Evolutionary conservation across 2,888 invertebrate genomes (phyloP).

Genomic region (Trissoscelio sp.): DNA sequence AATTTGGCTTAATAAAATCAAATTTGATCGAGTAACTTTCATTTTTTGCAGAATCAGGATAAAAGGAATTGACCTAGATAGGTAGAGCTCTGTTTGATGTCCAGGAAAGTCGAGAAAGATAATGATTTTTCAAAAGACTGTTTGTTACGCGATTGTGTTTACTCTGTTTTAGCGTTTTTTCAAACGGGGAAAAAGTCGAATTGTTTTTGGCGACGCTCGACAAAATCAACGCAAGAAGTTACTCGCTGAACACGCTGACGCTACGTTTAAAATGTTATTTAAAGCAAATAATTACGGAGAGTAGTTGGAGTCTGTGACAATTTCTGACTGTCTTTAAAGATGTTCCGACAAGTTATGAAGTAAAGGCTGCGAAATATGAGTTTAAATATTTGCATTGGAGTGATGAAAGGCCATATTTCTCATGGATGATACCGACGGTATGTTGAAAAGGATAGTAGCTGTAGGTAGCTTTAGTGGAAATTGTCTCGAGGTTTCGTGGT

Average conservation of each 20-base stretch:
- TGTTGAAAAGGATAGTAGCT: constrained; percentile 55
- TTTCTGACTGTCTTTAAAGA: constrained; percentile 19
- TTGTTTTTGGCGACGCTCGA: not conserved
- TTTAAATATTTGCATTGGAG: constrained; percentile 66
- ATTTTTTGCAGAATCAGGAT: constrained; percentile 23
- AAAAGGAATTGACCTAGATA: constrained; percentile 32
- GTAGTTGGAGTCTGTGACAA: not conserved
- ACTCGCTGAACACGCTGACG: not conserved
- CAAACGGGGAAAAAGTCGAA: too few species aligned
- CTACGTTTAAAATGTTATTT: not conserved
- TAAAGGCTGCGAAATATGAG: constrained; percentile 47
- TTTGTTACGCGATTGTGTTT: constrained; percentile 16
- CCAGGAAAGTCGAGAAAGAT: not conserved
- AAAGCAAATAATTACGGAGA: constrained; percentile 24
- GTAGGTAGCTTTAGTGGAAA: constrained; percentile 48
- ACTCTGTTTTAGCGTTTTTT: not conserved
- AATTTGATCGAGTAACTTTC: constrained; percentile 3
- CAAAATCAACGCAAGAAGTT: not conserved
- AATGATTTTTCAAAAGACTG: constrained; percentile 17
- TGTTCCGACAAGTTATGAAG: constrained; percentile 32
- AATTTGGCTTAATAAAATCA: constrained; percentile 1
- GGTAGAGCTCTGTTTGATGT: constrained; percentile 4
- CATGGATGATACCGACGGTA: constrained; percentile 39
- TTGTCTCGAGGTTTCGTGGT: constrained; percentile 65
- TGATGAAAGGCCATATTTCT: constrained; percentile 64